phyloP scores from a whole-genome alignment of 2,113 vertebrate genomes.

The Strigops habroptila region DNA sequence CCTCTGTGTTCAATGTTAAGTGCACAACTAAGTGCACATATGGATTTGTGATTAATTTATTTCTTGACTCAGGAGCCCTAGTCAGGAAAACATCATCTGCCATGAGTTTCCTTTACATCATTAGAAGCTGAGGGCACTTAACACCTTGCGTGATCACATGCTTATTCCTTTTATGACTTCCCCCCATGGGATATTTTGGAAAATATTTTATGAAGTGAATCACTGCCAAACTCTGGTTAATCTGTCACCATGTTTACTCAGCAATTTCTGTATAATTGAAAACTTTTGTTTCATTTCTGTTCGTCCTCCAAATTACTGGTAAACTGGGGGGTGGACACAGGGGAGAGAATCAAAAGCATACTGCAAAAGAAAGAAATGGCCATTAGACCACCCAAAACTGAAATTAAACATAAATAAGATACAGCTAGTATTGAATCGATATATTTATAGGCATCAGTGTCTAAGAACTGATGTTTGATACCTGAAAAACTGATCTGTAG shows the following conservation, averaged over 20 bases:
- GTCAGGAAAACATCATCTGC: not conserved
- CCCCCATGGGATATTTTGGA: not conserved
- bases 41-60: not conserved
- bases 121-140: slow-evolving; percentile 14
- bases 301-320: not conserved
- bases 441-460: not conserved
- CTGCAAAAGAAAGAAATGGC: not conserved
- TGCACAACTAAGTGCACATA: not conserved
- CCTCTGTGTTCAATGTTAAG: not conserved
- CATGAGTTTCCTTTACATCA: not conserved
- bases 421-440: not conserved
- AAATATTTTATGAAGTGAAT: not conserved
- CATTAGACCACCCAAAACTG: not conserved
- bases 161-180: slow-evolving; percentile 26
- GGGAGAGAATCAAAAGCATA: not conserved
- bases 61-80: not conserved
- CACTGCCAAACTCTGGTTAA: not conserved
- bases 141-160: slow-evolving; percentile 6
- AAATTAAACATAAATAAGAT: not conserved
- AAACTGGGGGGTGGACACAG: not conserved
- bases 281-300: not conserved
- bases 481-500: not conserved
- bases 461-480: not conserved
- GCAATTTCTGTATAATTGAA: not conserved
- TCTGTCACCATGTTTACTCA: not conserved